Conservation (phyloP, 2,888 invertebrate species). For the Ornithoptera alexandrae region DNA sequence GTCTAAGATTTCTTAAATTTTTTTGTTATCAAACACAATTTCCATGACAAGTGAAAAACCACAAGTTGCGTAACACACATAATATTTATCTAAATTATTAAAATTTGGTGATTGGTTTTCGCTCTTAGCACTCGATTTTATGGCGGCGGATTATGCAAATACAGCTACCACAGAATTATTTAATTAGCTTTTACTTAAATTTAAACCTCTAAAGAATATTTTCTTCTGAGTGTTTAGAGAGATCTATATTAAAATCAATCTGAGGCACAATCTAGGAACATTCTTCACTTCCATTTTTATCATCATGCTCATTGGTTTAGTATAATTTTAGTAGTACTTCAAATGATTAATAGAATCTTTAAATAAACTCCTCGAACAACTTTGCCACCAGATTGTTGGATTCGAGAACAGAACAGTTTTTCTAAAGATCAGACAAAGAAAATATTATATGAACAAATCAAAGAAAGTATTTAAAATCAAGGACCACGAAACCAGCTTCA, state of each 20-base stretch:
- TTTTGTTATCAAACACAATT: neutral
- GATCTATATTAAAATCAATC: neutral
- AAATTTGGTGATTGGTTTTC: slow-evolving; percentile 13
- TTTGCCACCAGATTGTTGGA: too few species aligned
- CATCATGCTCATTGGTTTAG: too few species aligned
- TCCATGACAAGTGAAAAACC: slow-evolving; percentile 3
- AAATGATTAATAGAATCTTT: too few species aligned
- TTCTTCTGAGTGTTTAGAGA: neutral
- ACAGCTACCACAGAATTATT: slow-evolving; percentile 4
- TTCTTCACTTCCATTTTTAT: neutral
- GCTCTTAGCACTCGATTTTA: slow-evolving; percentile 20
- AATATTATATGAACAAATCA: too few species aligned
- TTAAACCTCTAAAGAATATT: slow-evolving; percentile 9
- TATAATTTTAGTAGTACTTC: too few species aligned
- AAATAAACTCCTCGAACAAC: too few species aligned
- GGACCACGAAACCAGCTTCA: neutral
- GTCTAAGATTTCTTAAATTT: neutral
- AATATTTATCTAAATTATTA: slow-evolving; percentile 6
- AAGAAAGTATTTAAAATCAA: too few species aligned
- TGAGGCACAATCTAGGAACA: neutral
- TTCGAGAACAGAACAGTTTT: too few species aligned
- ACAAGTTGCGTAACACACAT: neutral
- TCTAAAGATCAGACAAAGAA: too few species aligned
- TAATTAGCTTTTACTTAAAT: slow-evolving; percentile 26
- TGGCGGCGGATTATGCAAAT: slow-evolving; percentile 26